Evolutionary conservation across 2,113 vertebrate species (phyloP).

Genomic region (Lycocorax pyrrhopterus): DNA sequence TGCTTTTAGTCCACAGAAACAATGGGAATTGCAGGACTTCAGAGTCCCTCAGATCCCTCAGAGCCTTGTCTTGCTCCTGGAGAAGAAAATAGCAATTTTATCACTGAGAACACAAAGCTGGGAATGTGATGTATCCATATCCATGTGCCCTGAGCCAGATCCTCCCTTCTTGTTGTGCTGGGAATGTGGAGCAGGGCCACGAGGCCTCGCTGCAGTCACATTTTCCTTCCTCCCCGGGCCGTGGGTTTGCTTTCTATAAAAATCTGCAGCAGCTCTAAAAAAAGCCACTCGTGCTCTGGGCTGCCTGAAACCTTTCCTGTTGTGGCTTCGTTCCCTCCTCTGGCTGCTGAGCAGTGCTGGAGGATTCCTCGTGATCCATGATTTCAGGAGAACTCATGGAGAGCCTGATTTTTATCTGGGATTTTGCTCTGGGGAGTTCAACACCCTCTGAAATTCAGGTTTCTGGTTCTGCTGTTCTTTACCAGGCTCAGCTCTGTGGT

Average conservation of each 20-base stretch:
- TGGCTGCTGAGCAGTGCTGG: not conserved
- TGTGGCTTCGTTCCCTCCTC: not conserved
- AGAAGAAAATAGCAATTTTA: not conserved
- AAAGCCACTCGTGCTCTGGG: not conserved
- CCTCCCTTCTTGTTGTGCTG: not conserved
- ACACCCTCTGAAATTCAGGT: not conserved
- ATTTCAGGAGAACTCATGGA: not conserved
- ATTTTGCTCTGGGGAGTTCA: not conserved
- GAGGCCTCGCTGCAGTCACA: not conserved
- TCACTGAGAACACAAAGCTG: not conserved
- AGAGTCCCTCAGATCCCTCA: not conserved
- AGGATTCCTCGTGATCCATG: not conserved
- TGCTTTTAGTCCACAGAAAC: not conserved
- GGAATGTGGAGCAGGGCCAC: not conserved
- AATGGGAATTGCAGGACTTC: not conserved
- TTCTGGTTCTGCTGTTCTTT: not conserved
- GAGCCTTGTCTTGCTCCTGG: not conserved
- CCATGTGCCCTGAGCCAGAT: not conserved
- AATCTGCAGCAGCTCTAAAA: not conserved
- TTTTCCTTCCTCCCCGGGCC: not conserved
- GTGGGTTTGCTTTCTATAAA: not conserved
- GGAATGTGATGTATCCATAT: not conserved
- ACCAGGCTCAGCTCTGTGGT: not conserved
- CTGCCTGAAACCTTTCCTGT: not conserved
- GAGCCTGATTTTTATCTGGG: not conserved